Base-by-base conservation (phyloP, 2,113 vertebrate species). In the Trogon surrucura region DNA sequence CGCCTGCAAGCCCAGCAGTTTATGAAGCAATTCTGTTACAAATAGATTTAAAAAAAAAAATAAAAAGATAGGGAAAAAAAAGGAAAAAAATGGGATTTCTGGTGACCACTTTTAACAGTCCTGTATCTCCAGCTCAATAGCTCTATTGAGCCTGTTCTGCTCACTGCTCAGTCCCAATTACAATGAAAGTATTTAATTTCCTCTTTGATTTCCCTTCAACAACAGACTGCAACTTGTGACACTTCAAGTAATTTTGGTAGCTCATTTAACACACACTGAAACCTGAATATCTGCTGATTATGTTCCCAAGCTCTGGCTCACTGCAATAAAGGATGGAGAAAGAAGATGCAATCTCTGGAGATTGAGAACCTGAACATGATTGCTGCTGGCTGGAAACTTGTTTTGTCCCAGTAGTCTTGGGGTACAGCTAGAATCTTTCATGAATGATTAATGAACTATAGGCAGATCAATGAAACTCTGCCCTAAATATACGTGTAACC, bases 101-200 rank as follows among this genome's bases (percentile, higher is more conserved):
- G 65, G 70, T 48, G 84, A 80, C 41, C 57, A 29, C 64, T 87
- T 45, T 84, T 93, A 91, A 88, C 36, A 45, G 26, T 88, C 27
- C 38, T 80, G 9, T 61, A 70, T 87, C 71, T 93, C 80, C 85
- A 70, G 70, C 94, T 92, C 93, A 89, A 75, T 84, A 91, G 70
- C 75, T 77, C 53, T 70, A 85, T 97, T 97, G 94, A 96, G 8
- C 80, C 89, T 29, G 10, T 95, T 91, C 84, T 79, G 47, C 79
- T 93, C 58, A 54, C 53, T 58, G 57, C 66, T 97, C 85, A 80
- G 56, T 60, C 85, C 88, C 93, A 96, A 89, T 96, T 97, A 97
- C 80, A 90, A 84, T 94, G 92, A 82, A 88, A 89, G 82, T 93
- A 95, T 96, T 97, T 97, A 91, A 97, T 97, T 97, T 97, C 96